Evolutionary conservation across 1,140 invertebrate genomes (phyloP).

Genomic region (Saccostrea echinata): DNA sequence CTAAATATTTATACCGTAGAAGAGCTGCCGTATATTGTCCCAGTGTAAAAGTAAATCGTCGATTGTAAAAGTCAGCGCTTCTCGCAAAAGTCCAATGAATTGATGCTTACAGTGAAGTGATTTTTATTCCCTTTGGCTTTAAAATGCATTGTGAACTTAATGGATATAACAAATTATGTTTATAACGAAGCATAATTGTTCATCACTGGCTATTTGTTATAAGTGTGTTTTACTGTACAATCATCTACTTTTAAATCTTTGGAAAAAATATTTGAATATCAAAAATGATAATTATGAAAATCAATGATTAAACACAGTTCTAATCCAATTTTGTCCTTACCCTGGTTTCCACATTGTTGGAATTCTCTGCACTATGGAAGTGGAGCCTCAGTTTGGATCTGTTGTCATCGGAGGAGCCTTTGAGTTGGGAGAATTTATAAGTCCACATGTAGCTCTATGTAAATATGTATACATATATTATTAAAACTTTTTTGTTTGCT

Average conservation of each 20-base stretch:
- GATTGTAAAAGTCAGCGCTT: too few species aligned
- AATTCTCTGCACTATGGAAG: slow-evolving; percentile 91
- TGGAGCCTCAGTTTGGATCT: slow-evolving; percentile 96
- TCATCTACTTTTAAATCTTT: slow-evolving; percentile 81
- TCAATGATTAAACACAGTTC: background rate
- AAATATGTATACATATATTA: slow-evolving; percentile 76
- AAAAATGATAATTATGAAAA: background rate
- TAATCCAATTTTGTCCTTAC: slow-evolving; percentile 88
- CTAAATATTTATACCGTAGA: too few species aligned
- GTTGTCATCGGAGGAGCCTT: slow-evolving; percentile 98
- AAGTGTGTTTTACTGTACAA: slow-evolving; percentile 71
- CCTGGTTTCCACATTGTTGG: slow-evolving; percentile 84
- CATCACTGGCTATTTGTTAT: slow-evolving; percentile 85
- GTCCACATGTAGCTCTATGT: slow-evolving; percentile 87
- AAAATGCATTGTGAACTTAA: too few species aligned
- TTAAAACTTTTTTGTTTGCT: slow-evolving; percentile 14
- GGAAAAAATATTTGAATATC: too few species aligned
- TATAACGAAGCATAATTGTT: too few species aligned
- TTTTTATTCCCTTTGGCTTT: too few species aligned
- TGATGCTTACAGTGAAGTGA: too few species aligned
- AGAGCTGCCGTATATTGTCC: too few species aligned
- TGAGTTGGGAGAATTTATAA: slow-evolving; percentile 95
- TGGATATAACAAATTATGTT: too few species aligned
- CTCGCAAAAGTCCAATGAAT: too few species aligned
- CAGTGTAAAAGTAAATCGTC: too few species aligned